Evolutionary conservation across 1,140 invertebrate genomes (phyloP), one percentile per base, ranked within the genome.

Genomic region (Lysiphlebus fabarum): DNA sequence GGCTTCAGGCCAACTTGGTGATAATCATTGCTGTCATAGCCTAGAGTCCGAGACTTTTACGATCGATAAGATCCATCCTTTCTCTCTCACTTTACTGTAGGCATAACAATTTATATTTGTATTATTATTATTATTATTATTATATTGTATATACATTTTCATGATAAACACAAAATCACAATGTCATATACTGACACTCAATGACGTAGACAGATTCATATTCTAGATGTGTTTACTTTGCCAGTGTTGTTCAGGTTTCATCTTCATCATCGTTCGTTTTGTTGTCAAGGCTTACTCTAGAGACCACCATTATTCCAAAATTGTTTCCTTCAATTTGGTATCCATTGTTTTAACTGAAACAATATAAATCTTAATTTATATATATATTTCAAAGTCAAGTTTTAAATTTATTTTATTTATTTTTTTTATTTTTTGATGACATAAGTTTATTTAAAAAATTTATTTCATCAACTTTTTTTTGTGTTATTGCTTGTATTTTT

Each of bases 21-120:
- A 60, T 60, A 60, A 60, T 26, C 17, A 26, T 60, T 60, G 58
- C 58, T 60, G 58, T 60, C 58, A 60, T 55, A 60, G 50, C 50
- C 50, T 33, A 17, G n/a, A 41, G 49, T 53, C 42, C 49, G 49
- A 17, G 36, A 33, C 7, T 33, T 44, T 36, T 11, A 26, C 38
- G 34, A 55, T 60, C 58, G 51, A 60, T 60, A 50, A 55, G 44
- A 54, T 36, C 41, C 49, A 59, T 45, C 40, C 48, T 51, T 36
- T 34, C 41, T 59, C 34, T 59, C 42, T 12, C 10, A 37, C 49
- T 51, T 5, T 5, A 33, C 38, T 7, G 49, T 14, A 34, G 47
- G 17, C 17, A 26, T 4, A 26, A 4, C 17, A 26, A 26, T 26
- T 26, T 26, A 26, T 26, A 4, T 26, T 4, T 26, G 17, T 4